Conservation (phyloP, 2,113 vertebrate genomes). For the Rhizomys pruinosus region DNA sequence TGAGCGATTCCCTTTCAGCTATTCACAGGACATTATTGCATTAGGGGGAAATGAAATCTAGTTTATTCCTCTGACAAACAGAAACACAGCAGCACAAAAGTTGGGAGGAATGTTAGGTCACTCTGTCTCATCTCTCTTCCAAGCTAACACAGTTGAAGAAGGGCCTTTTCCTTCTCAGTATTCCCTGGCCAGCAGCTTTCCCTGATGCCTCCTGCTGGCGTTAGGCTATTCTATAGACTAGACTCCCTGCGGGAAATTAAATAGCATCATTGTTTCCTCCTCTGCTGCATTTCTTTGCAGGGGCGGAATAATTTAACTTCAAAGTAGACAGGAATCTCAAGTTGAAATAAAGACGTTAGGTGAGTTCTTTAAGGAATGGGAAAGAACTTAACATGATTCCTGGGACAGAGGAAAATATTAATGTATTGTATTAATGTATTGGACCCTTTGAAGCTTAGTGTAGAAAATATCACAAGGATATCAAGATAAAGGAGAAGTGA, state of each 20-base stretch:
- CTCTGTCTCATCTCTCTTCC: background rate
- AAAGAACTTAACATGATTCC: background rate
- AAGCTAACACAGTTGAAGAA: background rate
- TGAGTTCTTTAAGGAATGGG: background rate
- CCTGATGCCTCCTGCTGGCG: background rate
- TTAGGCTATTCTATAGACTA: slow-evolving; percentile 26
- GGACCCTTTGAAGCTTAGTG: background rate
- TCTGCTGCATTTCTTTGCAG: background rate
- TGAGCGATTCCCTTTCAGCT: background rate
- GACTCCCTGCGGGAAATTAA: background rate
- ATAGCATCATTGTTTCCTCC: background rate
- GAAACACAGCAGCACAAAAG: background rate
- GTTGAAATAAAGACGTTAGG: background rate
- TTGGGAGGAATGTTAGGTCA: background rate
- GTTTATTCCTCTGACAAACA: background rate
- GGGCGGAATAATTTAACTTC: slow-evolving; percentile 37
- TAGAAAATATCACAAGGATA: background rate
- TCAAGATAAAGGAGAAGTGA: background rate
- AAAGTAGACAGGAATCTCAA: background rate
- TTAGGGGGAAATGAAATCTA: background rate
- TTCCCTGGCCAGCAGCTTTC: background rate
- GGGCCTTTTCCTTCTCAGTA: slow-evolving; percentile 5
- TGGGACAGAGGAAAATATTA: background rate
- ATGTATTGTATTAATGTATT: slow-evolving; percentile 21
- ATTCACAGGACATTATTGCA: background rate